Evolutionary conservation across 2,888 invertebrate species (phyloP), one percentile per base, ranked within the genome.

Genomic region (Itoplectis maculator): DNA sequence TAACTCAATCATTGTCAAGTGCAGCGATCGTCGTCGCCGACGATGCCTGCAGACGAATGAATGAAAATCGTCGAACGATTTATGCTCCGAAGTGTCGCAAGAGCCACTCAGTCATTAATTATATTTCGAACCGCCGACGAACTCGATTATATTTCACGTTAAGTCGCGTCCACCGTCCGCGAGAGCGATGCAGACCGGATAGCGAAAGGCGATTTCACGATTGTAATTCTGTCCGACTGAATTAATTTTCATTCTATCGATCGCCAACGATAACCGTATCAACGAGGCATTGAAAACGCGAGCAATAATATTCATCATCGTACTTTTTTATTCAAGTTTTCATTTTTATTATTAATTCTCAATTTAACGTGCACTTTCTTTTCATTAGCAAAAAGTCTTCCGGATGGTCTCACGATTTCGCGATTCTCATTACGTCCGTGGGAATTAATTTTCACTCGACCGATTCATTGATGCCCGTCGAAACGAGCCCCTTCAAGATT

Each of bases 1-100:
- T 35, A 29, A 47, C 45, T 59, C 29, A 42, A 72, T 56, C 13
- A 45, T 56, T 42, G 70, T 66, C 54, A 70, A 15, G 40, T n/a
- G 2, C 7, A 42, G 7, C n/a, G 18, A 40, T 56, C 29, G 15
- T 59, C 2, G 35, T 45, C 11, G 40, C n/a, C 35, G 29, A 11
- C 9, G 23, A 73, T 73, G 49, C 3, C 18, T 6, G 9, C 4
- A 18, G 59, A 45, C 35, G 23, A 35, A 59, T 47, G 29, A 13
- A 23, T 47, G 49, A 15, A 61, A 59, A 35, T 61, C 37, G 18
- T 47, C 49, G 20, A 61, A 47, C 29, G 37, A 73, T 61, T 65
- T 40, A 51, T 35, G 40, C 7, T 2, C 15, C 8, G 11, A 15
- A 51, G 13, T 37, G 40, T 42, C 42, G 20, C 18, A 20, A 42